A percentile compares a stretch with the other conserved stretches of the same genome.
phyloP scores from a whole-genome alignment of 2,888 invertebrate species.

The Helleia helle region DNA sequence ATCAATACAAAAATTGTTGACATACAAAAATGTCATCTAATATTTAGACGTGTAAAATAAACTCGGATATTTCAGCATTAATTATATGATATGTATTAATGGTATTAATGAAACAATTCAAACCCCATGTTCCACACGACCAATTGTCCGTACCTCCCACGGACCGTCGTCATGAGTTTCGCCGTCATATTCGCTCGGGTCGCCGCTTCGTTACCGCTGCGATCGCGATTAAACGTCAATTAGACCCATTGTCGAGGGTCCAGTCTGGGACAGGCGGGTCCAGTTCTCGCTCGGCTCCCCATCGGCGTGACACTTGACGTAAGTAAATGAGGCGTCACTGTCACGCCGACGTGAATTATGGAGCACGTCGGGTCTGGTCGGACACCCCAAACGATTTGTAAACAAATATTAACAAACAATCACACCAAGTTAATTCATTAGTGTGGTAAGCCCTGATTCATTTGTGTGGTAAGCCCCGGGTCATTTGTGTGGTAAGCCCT shows the following conservation, averaged over 20 bases:
- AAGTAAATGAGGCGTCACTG: constrained; percentile 25
- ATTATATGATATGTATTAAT: too few relatives aligned
- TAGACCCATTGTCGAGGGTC: constrained; percentile 56
- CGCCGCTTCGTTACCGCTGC: constrained; percentile 41
- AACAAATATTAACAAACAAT: too few relatives aligned
- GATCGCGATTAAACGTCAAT: constrained; percentile 63
- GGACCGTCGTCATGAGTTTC: constrained; percentile 9
- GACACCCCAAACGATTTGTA: not conserved
- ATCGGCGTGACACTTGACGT: constrained; percentile 26
- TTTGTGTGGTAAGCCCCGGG: too few relatives aligned
- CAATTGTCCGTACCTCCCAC: constrained; percentile 2
- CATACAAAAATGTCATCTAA: too few relatives aligned
- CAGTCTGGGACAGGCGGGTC: constrained; percentile 39
- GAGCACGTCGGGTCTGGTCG: too few relatives aligned
- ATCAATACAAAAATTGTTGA: too few relatives aligned
- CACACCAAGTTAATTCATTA: too few relatives aligned
- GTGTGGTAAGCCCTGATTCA: too few relatives aligned
- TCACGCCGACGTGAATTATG: constrained; percentile 21
- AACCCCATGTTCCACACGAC: constrained; percentile 5
- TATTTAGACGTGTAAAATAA: too few relatives aligned
- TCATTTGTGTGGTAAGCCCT: too few relatives aligned
- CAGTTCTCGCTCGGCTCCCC: constrained; percentile 30
- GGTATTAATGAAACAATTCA: too few relatives aligned
- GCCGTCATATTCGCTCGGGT: constrained; percentile 21
- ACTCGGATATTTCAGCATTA: too few relatives aligned